These are phyloP conservation scores for Drosophila koepferae DNA, from an alignment of 2,888 invertebrate species.

Conservation along the genomic window DNA sequence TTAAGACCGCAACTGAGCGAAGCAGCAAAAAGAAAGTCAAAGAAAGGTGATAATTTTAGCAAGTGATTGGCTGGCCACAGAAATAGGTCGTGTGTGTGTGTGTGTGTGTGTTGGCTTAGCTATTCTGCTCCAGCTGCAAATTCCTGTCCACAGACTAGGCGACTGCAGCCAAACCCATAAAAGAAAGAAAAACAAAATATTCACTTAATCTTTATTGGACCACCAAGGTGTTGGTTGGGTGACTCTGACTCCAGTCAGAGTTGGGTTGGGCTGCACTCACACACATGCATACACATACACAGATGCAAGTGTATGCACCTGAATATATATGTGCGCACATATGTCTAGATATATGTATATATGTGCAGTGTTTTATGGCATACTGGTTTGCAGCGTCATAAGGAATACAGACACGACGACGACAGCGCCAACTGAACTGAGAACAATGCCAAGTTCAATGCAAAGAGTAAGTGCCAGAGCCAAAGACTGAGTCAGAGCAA, in stretches of 20 bases:
- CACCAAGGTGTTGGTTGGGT: slow-evolving; percentile 51
- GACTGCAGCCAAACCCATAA: slow-evolving; percentile 36
- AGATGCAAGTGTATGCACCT: neutral
- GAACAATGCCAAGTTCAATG: slow-evolving; percentile 69
- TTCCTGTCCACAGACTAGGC: slow-evolving; percentile 36
- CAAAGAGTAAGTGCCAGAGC: slow-evolving; percentile 37
- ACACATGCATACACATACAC: neutral
- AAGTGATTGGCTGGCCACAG: slow-evolving; percentile 54
- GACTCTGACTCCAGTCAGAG: slow-evolving; percentile 20
- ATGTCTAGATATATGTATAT: slow-evolving; percentile 1
- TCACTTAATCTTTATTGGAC: slow-evolving; percentile 57
- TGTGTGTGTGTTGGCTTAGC: slow-evolving; percentile 35
- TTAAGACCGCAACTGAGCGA: slow-evolving; percentile 53
- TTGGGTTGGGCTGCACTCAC: slow-evolving; percentile 35
- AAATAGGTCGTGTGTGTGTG: slow-evolving; percentile 64
- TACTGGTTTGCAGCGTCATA: slow-evolving; percentile 71
- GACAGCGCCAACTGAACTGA: slow-evolving; percentile 38
- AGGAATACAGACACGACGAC: slow-evolving; percentile 65
- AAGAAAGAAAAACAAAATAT: slow-evolving; percentile 9
- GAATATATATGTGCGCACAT: slow-evolving; percentile 5
- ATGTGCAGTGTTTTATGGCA: slow-evolving; percentile 65
- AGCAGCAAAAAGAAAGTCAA: slow-evolving; percentile 73
- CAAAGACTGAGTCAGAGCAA: slow-evolving; percentile 27
- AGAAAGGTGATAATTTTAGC: slow-evolving; percentile 77
- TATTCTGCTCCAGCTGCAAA: slow-evolving; percentile 30